phyloP scores from a whole-genome alignment of 2,888 invertebrate genomes.

The Limnephilus rhombicus region DNA sequence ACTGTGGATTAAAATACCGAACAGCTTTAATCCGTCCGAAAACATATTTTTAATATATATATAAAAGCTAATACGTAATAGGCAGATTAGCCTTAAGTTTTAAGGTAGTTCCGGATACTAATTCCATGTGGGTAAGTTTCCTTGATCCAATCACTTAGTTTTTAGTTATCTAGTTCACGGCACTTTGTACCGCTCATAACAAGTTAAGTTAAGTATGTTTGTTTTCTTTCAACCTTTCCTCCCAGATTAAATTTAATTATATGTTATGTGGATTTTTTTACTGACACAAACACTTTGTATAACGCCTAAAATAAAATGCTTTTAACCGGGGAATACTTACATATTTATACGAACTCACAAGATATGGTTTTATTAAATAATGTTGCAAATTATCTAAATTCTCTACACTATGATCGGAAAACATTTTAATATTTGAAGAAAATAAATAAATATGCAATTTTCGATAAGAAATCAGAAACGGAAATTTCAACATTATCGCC shows the following conservation, averaged over 20 bases:
- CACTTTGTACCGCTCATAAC: not conserved
- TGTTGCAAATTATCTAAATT: no score
- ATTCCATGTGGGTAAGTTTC: not conserved
- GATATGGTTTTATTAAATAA: no score
- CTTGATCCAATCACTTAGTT: not conserved
- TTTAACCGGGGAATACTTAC: no score
- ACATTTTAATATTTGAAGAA: no score
- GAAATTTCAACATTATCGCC: no score
- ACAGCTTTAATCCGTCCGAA: not conserved
- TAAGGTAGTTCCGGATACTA: not conserved
- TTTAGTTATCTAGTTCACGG: not conserved
- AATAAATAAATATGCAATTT: no score
- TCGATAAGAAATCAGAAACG: no score
- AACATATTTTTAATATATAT: not conserved
- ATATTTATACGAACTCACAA: no score
- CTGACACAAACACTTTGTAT: no score
- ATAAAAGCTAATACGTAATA: not conserved
- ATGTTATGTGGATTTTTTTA: no score
- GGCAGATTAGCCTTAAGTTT: not conserved
- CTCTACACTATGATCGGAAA: no score
- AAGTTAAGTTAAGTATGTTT: not conserved
- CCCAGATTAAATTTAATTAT: not conserved
- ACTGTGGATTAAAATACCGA: not conserved
- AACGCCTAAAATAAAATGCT: no score
- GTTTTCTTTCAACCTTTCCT: not conserved